These are phyloP conservation scores for Hyles vespertilio DNA, from an alignment of 1,140 invertebrate species.

Conservation along the genomic window DNA sequence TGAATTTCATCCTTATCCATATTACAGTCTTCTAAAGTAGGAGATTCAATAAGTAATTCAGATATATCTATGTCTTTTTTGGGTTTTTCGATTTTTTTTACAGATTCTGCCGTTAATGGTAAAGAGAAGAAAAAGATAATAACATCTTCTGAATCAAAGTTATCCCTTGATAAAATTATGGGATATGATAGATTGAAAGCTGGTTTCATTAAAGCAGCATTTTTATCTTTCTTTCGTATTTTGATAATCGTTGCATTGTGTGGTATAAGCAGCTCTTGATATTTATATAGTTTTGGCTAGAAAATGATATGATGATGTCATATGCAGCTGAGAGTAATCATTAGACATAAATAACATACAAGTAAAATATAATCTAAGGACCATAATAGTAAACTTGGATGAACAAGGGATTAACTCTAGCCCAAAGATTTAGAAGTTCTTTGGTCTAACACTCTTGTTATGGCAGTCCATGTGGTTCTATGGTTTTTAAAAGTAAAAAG, in stretches of 20 bases:
- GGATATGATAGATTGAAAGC: slow-evolving; percentile 24
- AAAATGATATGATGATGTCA: slow-evolving; percentile 28
- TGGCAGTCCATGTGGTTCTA: too few relatives aligned
- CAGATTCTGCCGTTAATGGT: slow-evolving; percentile 2
- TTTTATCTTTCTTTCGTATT: slow-evolving; percentile 20
- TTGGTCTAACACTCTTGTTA: too few relatives aligned
- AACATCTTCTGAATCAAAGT: slow-evolving; percentile 13
- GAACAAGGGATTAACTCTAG: too few relatives aligned
- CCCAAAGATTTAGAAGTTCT: too few relatives aligned
- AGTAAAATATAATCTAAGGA: background rate
- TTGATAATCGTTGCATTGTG: slow-evolving; percentile 33
- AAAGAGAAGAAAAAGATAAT: slow-evolving; percentile 20
- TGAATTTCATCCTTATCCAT: background rate
- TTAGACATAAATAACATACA: background rate
- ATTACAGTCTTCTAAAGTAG: too few relatives aligned
- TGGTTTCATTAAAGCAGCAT: background rate
- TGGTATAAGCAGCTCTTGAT: slow-evolving; percentile 41
- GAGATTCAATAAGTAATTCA: too few relatives aligned
- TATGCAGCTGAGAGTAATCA: background rate
- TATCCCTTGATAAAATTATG: slow-evolving; percentile 21
- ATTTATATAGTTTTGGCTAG: slow-evolving; percentile 49
- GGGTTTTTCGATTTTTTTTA: background rate
- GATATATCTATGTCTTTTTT: too few relatives aligned
- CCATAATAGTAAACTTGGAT: too few relatives aligned
- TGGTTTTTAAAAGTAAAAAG: too few relatives aligned